Evolutionary conservation across 1,140 invertebrate species (phyloP), one percentile per base, ranked within the genome.

Genomic region (Papilio polyxenes): DNA sequence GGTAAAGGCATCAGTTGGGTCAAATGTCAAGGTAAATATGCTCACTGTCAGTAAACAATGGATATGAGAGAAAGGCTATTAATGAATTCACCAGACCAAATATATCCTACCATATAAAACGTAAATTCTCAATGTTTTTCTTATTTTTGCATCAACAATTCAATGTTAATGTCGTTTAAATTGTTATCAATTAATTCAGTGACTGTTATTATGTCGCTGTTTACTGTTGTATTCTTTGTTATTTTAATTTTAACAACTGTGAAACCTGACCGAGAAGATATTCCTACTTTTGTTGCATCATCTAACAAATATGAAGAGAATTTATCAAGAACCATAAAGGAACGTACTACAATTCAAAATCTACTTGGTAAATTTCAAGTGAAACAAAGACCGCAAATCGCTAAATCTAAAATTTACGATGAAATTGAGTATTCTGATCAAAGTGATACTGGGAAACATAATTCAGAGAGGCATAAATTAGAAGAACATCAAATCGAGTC

Each of bases 11-110:
- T 92, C 84, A 91, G 89, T 85, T 92, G 83, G 92, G 92, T 92
- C 91, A 92, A 92, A 92, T 93, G 92, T 93, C 93, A 94, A 91
- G 89, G 88, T 82, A 87, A 89, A 76, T 53, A 86, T 85, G 82
- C 82, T 65, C 51, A 81, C 77, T 40, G 76, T 85, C 81, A 80
- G 79, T 56, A 51, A 79, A 82, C 72, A 31, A n/a, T 69, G 82
- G 82, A 53, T 82, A 84, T 80, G 80, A 85, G 82, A 87, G 87
- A 88, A 85, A 88, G n/a, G 80, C 82, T 82, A 90, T 94, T 91
- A 93, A 84, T 76, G 69, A 49, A 88, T 75, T 82, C 87, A 94
- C 83, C 89, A 86, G 88, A 93, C 87, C 92, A 85, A 82, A 87
- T 85, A 89, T 82, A 78, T 48, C 78, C 82, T 40, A 76, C 78